A percentile compares a stretch with the other conserved stretches of the same genome.
Evolutionary conservation across 2,113 vertebrate species (phyloP).

Genomic region (Sceloporus tristichus): DNA sequence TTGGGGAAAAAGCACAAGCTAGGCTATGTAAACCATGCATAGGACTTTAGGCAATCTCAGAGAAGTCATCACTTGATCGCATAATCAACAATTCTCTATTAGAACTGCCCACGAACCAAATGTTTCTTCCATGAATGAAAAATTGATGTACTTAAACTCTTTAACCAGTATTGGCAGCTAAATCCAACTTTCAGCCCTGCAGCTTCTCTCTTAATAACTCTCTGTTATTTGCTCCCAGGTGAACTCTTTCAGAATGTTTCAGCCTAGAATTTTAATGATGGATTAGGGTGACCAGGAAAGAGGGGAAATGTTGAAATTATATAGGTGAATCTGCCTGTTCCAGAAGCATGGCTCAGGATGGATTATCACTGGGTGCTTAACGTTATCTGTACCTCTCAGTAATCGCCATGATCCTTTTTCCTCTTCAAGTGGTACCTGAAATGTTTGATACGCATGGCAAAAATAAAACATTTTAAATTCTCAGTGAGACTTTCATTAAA

Average conservation of each 20-base stretch:
- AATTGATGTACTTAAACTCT: constrained; percentile 23
- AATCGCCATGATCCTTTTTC: not conserved
- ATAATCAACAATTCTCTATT: constrained; percentile 8
- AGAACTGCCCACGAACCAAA: not conserved
- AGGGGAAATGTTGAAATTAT: not conserved
- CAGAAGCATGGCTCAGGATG: not conserved
- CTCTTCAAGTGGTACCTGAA: not conserved
- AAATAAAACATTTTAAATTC: not conserved
- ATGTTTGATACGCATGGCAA: not conserved
- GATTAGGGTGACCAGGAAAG: not conserved
- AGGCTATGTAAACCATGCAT: not conserved
- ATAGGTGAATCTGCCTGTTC: not conserved
- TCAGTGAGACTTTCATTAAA: not conserved
- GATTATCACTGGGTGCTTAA: constrained; percentile 2
- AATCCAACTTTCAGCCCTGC: constrained; percentile 28
- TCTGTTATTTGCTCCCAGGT: not conserved
- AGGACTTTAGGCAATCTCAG: not conserved
- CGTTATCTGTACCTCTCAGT: not conserved
- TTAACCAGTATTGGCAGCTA: constrained; percentile 27
- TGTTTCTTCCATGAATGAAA: not conserved
- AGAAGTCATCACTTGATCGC: not conserved
- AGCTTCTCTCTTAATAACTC: constrained; percentile 3
- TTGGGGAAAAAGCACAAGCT: not conserved
- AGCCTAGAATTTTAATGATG: not conserved
- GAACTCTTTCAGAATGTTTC: constrained; percentile 7